These are phyloP conservation scores for Agrotis ipsilon DNA, from an alignment of 2,888 invertebrate species.

Conservation along the genomic window DNA sequence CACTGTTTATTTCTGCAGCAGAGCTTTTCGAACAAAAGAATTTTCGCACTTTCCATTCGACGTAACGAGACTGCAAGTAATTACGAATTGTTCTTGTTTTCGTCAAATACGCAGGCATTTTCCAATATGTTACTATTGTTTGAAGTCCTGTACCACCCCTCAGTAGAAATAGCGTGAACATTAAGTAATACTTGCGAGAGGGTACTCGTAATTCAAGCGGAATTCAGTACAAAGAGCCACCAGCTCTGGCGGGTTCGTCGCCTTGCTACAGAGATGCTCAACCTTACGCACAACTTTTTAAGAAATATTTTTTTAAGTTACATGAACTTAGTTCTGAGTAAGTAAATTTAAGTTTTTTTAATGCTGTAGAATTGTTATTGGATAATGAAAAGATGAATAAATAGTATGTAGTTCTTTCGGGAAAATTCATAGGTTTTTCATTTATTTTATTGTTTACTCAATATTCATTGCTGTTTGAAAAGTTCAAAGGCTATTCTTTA, in stretches of 20 bases:
- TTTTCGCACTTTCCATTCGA: neutral
- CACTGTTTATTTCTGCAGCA: neutral
- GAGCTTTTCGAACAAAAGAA: neutral
- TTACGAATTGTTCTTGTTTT: slow-evolving; percentile 27
- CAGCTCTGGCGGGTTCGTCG: slow-evolving; percentile 53
- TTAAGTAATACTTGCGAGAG: slow-evolving; percentile 64
- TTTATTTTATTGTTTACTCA: no score
- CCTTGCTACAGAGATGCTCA: slow-evolving; percentile 49
- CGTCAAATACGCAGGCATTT: slow-evolving; percentile 22
- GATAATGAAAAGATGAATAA: no score
- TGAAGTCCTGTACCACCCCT: slow-evolving; percentile 49
- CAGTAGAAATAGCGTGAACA: slow-evolving; percentile 55
- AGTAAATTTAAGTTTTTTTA: no score
- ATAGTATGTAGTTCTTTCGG: no score
- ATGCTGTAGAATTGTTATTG: no score
- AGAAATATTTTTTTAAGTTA: slow-evolving; percentile 1
- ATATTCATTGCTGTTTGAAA: no score
- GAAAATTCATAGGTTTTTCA: no score
- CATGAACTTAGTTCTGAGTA: no score
- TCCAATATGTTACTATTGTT: slow-evolving; percentile 45
- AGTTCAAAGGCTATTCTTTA: no score
- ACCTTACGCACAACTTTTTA: slow-evolving; percentile 15
- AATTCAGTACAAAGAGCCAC: slow-evolving; percentile 64
- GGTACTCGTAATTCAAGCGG: slow-evolving; percentile 67
- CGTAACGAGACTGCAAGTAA: slow-evolving; percentile 22